Conservation (phyloP, 2,888 invertebrate genomes). For the Yponomeuta evonymella region DNA sequence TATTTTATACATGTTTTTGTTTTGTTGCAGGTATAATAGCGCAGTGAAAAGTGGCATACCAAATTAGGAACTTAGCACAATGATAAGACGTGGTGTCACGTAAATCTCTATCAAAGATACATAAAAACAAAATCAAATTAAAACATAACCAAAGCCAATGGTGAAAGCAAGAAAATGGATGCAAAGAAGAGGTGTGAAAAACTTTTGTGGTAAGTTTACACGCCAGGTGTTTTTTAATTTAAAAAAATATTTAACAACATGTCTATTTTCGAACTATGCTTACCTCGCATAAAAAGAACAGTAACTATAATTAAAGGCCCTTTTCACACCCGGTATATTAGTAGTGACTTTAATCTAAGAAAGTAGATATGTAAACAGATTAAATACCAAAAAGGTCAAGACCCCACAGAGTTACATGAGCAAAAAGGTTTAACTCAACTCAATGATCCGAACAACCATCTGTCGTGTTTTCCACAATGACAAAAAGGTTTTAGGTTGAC, state of each 20-base stretch:
- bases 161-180: constrained; percentile 19
- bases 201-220: constrained; percentile 22
- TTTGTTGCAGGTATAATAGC: background rate
- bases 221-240: background rate
- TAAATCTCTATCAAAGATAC: background rate
- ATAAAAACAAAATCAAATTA: constrained; percentile 18
- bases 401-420: background rate
- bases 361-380: too few relatives aligned
- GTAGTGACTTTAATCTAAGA: too few relatives aligned
- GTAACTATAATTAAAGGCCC: too few relatives aligned
- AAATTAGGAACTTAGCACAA: background rate
- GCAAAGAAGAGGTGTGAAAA: constrained; percentile 18
- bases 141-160: constrained; percentile 26
- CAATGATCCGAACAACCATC: background rate
- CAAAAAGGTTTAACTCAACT: background rate
- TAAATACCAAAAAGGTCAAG: too few relatives aligned
- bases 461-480: background rate
- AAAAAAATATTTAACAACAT: too few relatives aligned
- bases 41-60: background rate
- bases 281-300: too few relatives aligned
- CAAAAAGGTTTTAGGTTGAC: background rate
- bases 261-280: too few relatives aligned
- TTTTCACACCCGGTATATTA: too few relatives aligned
- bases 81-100: background rate
- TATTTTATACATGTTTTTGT: background rate